Evolutionary conservation across 2,797 vertebrate species (phyloP).

Genomic region (Neosalanx taihuensis): DNA sequence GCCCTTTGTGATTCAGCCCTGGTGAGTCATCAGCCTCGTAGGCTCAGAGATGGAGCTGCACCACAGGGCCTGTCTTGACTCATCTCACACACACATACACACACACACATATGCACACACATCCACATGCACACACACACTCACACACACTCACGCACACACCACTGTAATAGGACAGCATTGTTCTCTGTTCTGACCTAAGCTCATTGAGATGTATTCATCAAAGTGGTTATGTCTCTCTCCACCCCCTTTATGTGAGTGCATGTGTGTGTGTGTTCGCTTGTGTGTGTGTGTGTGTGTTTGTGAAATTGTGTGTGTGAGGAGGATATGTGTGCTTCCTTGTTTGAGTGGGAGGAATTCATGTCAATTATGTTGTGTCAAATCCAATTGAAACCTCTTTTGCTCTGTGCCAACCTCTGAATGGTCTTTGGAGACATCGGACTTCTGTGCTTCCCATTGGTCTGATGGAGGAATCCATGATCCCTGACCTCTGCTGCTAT

Average conservation of each 20-base stretch:
- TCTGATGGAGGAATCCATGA: too few relatives aligned
- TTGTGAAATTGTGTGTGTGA: neutral
- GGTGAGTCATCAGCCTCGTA: slow-evolving; percentile 19
- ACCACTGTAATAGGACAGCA: neutral
- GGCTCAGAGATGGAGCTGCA: slow-evolving; percentile 10
- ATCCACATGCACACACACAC: neutral
- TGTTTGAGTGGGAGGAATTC: too few relatives aligned
- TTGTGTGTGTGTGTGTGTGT: neutral
- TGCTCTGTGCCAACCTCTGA: too few relatives aligned
- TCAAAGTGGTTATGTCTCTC: neutral
- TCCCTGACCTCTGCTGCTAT: too few relatives aligned
- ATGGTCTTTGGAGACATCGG: too few relatives aligned
- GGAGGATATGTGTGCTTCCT: too few relatives aligned
- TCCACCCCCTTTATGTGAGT: neutral
- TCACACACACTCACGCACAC: neutral
- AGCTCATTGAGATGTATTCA: neutral
- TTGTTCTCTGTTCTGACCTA: neutral
- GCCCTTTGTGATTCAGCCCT: slow-evolving; percentile 11
- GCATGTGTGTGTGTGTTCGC: too few relatives aligned
- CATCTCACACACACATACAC: neutral
- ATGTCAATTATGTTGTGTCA: too few relatives aligned
- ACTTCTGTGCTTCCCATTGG: too few relatives aligned
- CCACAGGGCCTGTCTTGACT: neutral
- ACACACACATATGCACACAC: neutral
- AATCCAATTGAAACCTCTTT: too few relatives aligned